phyloP scores from a whole-genome alignment of 2,113 vertebrate genomes.

The Eupsittula cactorum region DNA sequence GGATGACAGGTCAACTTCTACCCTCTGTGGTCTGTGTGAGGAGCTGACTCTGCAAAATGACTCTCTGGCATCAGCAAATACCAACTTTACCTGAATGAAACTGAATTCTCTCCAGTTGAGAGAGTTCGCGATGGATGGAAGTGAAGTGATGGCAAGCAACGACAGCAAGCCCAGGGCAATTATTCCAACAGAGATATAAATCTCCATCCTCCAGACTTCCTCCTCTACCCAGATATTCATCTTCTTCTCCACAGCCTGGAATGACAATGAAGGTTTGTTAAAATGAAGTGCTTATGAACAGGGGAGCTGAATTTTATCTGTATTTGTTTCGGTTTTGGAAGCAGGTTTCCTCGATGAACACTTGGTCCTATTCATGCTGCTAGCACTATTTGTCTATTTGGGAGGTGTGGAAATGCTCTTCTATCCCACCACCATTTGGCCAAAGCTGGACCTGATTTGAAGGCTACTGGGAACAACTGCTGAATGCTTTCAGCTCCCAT shows the following conservation, averaged over 20 bases:
- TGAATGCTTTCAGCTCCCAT: background rate
- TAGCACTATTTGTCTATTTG: background rate
- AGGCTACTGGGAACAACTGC: conserved; percentile 25
- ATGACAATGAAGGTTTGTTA: conserved; percentile 57
- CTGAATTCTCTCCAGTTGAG: conserved; percentile 98
- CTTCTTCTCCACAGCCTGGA: conserved; percentile 79
- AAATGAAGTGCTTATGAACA: background rate
- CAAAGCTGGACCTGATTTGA: background rate
- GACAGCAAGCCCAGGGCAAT: conserved; percentile 90
- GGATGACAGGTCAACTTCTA: background rate
- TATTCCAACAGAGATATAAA: conserved; percentile 91
- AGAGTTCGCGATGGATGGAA: conserved; percentile 88
- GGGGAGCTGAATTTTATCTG: background rate
- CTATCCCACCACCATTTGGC: background rate
- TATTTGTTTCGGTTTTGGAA: background rate
- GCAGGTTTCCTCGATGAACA: background rate
- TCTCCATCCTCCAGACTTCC: conserved; percentile 95
- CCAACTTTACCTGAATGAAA: conserved; percentile 88
- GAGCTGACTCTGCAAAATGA: background rate
- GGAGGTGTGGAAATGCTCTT: background rate
- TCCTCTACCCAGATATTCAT: conserved; percentile 85
- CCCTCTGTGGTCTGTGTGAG: background rate
- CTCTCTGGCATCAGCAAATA: background rate
- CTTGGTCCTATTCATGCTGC: background rate
- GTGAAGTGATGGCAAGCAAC: conserved; percentile 90